Evolutionary conservation across 2,888 invertebrate genomes (phyloP).

Genomic region (Platerodrilus igneus): DNA sequence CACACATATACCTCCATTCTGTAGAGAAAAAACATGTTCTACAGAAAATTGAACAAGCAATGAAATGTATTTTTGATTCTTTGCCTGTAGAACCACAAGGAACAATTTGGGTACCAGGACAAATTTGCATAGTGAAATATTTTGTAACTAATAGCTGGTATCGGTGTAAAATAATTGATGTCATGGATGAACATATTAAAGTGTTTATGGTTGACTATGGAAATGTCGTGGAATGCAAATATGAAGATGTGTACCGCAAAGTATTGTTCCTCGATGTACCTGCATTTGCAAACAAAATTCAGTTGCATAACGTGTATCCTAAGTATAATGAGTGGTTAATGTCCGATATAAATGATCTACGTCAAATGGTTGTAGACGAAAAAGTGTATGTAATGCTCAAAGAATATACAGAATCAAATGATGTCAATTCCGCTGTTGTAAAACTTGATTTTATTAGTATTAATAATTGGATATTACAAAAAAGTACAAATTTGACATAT

Average conservation of each 20-base stretch:
- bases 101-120: slow-evolving; percentile 54
- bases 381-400: slow-evolving; percentile 8
- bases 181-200: slow-evolving; percentile 47
- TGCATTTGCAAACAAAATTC: slow-evolving; percentile 59
- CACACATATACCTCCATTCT: slow-evolving; percentile 48
- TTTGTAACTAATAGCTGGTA: slow-evolving; percentile 65
- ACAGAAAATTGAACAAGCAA: slow-evolving; percentile 34
- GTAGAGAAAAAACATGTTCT: slow-evolving; percentile 30
- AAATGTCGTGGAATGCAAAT: slow-evolving; percentile 62
- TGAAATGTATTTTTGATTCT: slow-evolving; percentile 44
- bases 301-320: slow-evolving; percentile 53
- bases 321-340: slow-evolving; percentile 50
- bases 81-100: slow-evolving; percentile 47
- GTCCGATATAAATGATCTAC: slow-evolving; percentile 58
- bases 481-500: slow-evolving; percentile 11
- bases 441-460: slow-evolving; percentile 11
- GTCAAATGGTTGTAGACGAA: slow-evolving; percentile 53
- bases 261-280: slow-evolving; percentile 63
- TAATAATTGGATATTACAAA: slow-evolving; percentile 14
- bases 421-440: slow-evolving; percentile 7
- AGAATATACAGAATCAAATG: background rate
- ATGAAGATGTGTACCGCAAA: slow-evolving; percentile 56
- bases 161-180: slow-evolving; percentile 58
- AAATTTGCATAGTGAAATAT: slow-evolving; percentile 66
- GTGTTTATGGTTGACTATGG: slow-evolving; percentile 81